phyloP scores from a whole-genome alignment of 2,113 vertebrate species.

The Gymnocephalus cernua region DNA sequence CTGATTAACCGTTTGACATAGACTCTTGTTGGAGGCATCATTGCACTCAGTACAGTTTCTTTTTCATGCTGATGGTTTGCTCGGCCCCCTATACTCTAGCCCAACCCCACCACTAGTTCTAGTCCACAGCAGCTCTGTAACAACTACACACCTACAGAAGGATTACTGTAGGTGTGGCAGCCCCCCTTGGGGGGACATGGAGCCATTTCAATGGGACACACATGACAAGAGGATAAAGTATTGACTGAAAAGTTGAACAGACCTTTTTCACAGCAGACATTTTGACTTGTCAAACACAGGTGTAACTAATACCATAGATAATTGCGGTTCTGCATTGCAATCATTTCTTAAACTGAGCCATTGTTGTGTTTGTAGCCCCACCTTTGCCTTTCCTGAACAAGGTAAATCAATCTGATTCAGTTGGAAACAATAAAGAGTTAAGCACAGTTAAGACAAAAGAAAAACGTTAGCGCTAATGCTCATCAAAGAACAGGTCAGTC shows the following conservation, averaged over 20 bases:
- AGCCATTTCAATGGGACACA: neutral
- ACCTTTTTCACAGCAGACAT: neutral
- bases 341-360: neutral
- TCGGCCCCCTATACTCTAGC: too few species aligned
- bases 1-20: too few species aligned
- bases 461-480: neutral
- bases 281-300: conserved; percentile 1
- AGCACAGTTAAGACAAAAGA: neutral
- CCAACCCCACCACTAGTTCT: neutral
- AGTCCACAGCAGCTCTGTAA: conserved; percentile 14
- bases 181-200: neutral
- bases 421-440: conserved; percentile 3
- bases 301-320: conserved; percentile 3
- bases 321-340: neutral
- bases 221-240: neutral
- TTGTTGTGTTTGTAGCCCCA: neutral
- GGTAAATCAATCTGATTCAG: conserved; percentile 2
- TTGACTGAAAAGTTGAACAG: neutral
- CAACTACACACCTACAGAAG: neutral
- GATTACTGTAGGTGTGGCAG: neutral
- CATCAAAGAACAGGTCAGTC: neutral
- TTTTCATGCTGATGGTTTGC: too few species aligned
- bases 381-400: conserved; percentile 10
- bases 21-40: too few species aligned
- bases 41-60: too few species aligned